phyloP scores from a whole-genome alignment of 2,797 vertebrate genomes.

The Crax fasciolata region DNA sequence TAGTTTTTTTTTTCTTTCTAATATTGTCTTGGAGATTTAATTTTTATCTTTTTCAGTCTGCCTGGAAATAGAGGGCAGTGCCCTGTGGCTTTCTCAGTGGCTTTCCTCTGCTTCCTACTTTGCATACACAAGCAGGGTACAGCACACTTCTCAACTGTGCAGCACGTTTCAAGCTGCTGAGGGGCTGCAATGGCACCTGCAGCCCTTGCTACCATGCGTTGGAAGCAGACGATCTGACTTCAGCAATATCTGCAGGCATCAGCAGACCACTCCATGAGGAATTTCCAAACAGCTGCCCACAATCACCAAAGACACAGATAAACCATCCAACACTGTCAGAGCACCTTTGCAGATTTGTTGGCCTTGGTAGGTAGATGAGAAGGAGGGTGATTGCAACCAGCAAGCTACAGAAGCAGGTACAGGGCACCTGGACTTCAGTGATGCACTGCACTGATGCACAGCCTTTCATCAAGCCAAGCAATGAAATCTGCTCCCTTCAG shows the following conservation, averaged over 20 bases:
- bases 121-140: neutral
- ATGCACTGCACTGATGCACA: fast-evolving
- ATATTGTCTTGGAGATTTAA: neutral
- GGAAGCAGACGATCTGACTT: neutral
- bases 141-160: neutral
- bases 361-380: neutral
- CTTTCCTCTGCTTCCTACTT: neutral
- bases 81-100: neutral
- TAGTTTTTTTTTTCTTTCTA: neutral
- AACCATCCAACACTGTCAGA: fast-evolving
- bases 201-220: neutral
- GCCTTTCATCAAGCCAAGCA: neutral
- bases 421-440: neutral
- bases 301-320: fast-evolving
- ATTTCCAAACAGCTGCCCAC: neutral
- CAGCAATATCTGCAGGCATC: fast-evolving
- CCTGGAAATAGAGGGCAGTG: neutral
- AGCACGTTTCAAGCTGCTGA: neutral
- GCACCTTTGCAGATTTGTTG: neutral
- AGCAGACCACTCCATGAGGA: neutral
- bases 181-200: neutral
- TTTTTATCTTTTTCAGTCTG: neutral
- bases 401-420: neutral
- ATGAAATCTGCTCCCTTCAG: neutral
- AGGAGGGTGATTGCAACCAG: neutral